Percentiles rank a stretch among this genome's conserved stretches.
These are phyloP conservation scores for Nyctibius bracteatus DNA, from an alignment of 2,113 vertebrate species.

Conservation along the genomic window DNA sequence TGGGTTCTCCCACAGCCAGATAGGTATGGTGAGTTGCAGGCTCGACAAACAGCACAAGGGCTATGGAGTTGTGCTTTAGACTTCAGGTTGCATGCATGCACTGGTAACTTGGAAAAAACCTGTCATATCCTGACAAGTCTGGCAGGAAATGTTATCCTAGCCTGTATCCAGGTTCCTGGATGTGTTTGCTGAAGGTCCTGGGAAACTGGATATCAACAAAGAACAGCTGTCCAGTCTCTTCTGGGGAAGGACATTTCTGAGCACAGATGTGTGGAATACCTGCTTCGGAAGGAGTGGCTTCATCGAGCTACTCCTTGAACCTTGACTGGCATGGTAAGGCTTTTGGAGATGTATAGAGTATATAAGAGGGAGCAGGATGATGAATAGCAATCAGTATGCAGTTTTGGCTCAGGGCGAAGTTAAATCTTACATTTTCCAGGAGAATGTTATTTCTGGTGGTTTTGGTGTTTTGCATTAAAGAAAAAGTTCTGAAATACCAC, in stretches of 20 bases:
- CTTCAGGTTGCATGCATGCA: background rate
- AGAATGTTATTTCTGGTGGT: constrained; percentile 46
- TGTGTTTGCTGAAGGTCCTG: background rate
- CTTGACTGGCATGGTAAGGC: background rate
- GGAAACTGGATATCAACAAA: constrained; percentile 5
- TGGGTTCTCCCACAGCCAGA: background rate
- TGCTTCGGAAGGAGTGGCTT: background rate
- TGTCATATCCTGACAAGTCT: background rate
- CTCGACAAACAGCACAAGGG: background rate
- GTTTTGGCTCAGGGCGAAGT: constrained; percentile 14
- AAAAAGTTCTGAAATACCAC: constrained; percentile 22
- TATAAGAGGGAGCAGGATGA: background rate
- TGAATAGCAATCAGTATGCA: constrained; percentile 17
- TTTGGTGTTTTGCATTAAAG: constrained; percentile 40
- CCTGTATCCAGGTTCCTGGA: background rate
- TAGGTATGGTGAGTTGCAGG: background rate
- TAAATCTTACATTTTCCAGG: constrained; percentile 31
- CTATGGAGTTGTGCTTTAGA: background rate
- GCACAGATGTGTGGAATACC: background rate
- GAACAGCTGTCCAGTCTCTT: background rate
- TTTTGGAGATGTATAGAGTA: background rate
- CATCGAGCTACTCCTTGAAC: background rate
- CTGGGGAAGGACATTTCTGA: background rate
- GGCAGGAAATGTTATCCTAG: constrained; percentile 1
- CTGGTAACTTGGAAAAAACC: constrained; percentile 8